Evolutionary conservation across 2,888 invertebrate species (phyloP).

Genomic region (Oxytorus armatus): DNA sequence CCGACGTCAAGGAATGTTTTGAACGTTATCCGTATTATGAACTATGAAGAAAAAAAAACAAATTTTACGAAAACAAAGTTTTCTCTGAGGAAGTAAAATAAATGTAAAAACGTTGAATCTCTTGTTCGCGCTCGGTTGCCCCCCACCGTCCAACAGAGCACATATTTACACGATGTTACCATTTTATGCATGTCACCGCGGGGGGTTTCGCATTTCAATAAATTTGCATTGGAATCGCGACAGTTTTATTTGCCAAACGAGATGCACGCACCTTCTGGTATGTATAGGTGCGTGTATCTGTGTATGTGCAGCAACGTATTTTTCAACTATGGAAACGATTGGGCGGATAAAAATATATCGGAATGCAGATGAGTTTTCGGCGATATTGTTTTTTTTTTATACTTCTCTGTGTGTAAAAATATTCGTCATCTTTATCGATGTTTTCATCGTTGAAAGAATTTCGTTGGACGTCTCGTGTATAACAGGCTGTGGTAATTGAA

Average conservation of each 20-base stretch:
- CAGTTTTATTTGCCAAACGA: slow-evolving; percentile 70
- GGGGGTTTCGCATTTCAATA: slow-evolving; percentile 74
- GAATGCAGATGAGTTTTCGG: slow-evolving; percentile 12
- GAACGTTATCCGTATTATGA: too few relatives aligned
- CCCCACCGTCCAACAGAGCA: slow-evolving; percentile 45
- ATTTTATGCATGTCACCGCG: slow-evolving; percentile 69
- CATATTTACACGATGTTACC: slow-evolving; percentile 68
- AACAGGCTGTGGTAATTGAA: too few relatives aligned
- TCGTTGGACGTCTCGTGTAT: too few relatives aligned
- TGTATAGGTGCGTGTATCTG: neutral
- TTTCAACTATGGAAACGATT: too few relatives aligned
- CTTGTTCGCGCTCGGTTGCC: slow-evolving; percentile 24
- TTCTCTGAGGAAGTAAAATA: slow-evolving; percentile 31
- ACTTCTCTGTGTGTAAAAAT: neutral
- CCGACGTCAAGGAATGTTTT: too few relatives aligned
- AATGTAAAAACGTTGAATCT: slow-evolving; percentile 46
- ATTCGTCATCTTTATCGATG: neutral
- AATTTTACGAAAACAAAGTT: too few relatives aligned
- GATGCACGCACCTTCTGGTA: slow-evolving; percentile 47
- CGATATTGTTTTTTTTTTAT: slow-evolving; percentile 5
- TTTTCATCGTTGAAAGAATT: neutral
- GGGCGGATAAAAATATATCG: slow-evolving; percentile 22
- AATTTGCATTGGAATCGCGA: slow-evolving; percentile 74
- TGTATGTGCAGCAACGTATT: slow-evolving; percentile 16
- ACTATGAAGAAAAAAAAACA: too few relatives aligned